A percentile compares a stretch with the other conserved stretches of the same genome.
Evolutionary conservation across 2,113 vertebrate species (phyloP).

Genomic region (Columba janthina): DNA sequence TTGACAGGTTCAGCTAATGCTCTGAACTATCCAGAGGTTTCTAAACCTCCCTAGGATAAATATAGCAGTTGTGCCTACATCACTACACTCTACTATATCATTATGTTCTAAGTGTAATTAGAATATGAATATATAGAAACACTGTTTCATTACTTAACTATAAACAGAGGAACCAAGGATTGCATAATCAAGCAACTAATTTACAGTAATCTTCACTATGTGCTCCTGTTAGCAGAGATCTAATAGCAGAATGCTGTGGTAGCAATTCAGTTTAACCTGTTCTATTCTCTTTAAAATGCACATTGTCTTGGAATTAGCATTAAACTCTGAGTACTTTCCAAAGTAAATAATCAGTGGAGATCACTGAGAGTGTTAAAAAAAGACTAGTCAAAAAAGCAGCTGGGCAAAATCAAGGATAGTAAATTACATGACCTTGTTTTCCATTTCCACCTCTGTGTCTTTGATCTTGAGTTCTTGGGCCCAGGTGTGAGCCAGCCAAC

Average conservation of each 20-base stretch:
- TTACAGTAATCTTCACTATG: not conserved
- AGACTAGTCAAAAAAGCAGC: not conserved
- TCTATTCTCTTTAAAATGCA: not conserved
- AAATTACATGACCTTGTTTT: not conserved
- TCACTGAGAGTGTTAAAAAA: not conserved
- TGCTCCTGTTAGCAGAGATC: not conserved
- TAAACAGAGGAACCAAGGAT: not conserved
- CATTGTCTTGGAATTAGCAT: not conserved
- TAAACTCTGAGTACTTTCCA: not conserved
- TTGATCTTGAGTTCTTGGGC: not conserved
- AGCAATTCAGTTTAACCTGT: not conserved
- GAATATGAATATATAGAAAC: not conserved
- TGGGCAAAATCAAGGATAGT: not conserved
- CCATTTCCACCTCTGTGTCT: not conserved
- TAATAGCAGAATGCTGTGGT: not conserved
- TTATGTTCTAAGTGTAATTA: not conserved
- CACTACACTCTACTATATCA: not conserved
- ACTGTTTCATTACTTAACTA: not conserved
- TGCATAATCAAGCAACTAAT: not conserved
- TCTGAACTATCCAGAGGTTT: not conserved
- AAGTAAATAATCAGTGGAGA: not conserved
- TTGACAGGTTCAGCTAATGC: not conserved
- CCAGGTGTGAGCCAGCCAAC: not conserved
- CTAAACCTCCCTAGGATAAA: not conserved
- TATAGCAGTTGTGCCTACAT: not conserved